Evolutionary conservation across 2,888 invertebrate genomes (phyloP).

Genomic region (Sesia apiformis): DNA sequence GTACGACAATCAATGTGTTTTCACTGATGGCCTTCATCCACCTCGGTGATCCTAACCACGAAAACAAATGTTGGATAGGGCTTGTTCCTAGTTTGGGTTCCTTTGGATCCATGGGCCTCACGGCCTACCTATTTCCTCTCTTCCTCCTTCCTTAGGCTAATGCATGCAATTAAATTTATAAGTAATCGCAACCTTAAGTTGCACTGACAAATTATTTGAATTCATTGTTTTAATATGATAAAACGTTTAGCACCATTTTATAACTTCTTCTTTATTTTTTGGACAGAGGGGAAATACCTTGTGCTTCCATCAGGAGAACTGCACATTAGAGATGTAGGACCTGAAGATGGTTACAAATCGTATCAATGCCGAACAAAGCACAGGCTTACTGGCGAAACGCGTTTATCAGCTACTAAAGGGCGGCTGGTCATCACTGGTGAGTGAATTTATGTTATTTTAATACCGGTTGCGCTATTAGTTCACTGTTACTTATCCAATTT

Average conservation of each 20-base stretch:
- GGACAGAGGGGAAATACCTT: slow-evolving; percentile 93
- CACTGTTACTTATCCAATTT: slow-evolving; percentile 1
- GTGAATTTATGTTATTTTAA: slow-evolving; percentile 41
- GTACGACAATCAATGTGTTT: slow-evolving; percentile 26
- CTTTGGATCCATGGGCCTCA: slow-evolving; percentile 72
- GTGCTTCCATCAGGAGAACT: slow-evolving; percentile 96
- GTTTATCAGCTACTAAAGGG: slow-evolving; percentile 94
- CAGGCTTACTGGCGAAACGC: slow-evolving; percentile 92
- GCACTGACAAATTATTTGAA: slow-evolving; percentile 23
- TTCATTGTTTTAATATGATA: slow-evolving; percentile 1
- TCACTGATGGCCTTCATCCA: slow-evolving; percentile 1
- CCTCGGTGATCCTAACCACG: slow-evolving; percentile 1
- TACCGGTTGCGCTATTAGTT: slow-evolving; percentile 18
- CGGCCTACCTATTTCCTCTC: slow-evolving; percentile 69
- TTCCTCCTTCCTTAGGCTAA: slow-evolving; percentile 74
- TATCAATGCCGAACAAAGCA: slow-evolving; percentile 96
- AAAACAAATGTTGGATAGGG: slow-evolving; percentile 23
- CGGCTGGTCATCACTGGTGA: slow-evolving; percentile 96
- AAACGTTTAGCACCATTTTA: slow-evolving; percentile 3
- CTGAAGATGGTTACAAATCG: slow-evolving; percentile 94
- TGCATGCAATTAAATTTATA: slow-evolving; percentile 60
- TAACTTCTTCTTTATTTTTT: slow-evolving; percentile 14
- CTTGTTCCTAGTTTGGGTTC: slow-evolving; percentile 39
- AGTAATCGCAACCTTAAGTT: slow-evolving; percentile 60
- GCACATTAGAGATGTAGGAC: slow-evolving; percentile 95